phyloP scores from a whole-genome alignment of 2,888 invertebrate genomes.

The Phrixothrix hirtus region DNA sequence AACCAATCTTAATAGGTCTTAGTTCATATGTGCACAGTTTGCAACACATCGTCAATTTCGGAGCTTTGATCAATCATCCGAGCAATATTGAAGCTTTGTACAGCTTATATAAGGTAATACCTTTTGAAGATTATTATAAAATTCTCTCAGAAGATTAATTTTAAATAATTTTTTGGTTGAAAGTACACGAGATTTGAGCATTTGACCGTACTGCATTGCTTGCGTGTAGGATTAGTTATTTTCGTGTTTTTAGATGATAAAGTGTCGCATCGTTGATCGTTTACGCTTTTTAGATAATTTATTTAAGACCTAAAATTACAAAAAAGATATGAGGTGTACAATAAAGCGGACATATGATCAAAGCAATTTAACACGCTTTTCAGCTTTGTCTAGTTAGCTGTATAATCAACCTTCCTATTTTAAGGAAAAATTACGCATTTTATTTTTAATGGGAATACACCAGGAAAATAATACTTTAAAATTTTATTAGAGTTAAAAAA shows the following conservation, averaged over 20 bases:
- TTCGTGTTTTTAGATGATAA: slow-evolving; percentile 16
- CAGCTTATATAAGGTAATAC: slow-evolving; percentile 21
- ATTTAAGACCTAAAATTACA: slow-evolving; percentile 11
- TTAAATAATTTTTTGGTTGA: slow-evolving; percentile 30
- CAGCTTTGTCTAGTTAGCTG: too few species aligned
- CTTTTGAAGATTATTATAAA: slow-evolving; percentile 30
- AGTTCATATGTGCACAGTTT: slow-evolving; percentile 31
- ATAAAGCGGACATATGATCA: slow-evolving; percentile 21
- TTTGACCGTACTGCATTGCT: slow-evolving; percentile 21
- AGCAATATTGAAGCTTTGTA: slow-evolving; percentile 16
- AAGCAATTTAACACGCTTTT: slow-evolving; percentile 12
- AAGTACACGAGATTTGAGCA: slow-evolving; percentile 25
- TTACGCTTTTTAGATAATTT: slow-evolving; percentile 26
- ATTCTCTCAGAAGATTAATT: slow-evolving; percentile 26
- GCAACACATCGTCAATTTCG: slow-evolving; percentile 17
- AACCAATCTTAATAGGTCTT: slow-evolving; percentile 41
- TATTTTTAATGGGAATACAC: too few species aligned
- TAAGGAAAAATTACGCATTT: slow-evolving; percentile 1
- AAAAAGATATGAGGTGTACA: slow-evolving; percentile 18
- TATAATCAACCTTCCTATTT: too few species aligned
- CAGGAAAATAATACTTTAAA: too few species aligned
- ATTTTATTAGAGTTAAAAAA: too few species aligned
- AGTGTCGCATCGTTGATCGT: slow-evolving; percentile 21
- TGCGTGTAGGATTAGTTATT: slow-evolving; percentile 18
- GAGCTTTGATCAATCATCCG: slow-evolving; percentile 27